These are phyloP conservation scores for Lepilemur septentrionalis DNA, from an alignment of 2,797 vertebrate genomes.

Conservation along the genomic window DNA sequence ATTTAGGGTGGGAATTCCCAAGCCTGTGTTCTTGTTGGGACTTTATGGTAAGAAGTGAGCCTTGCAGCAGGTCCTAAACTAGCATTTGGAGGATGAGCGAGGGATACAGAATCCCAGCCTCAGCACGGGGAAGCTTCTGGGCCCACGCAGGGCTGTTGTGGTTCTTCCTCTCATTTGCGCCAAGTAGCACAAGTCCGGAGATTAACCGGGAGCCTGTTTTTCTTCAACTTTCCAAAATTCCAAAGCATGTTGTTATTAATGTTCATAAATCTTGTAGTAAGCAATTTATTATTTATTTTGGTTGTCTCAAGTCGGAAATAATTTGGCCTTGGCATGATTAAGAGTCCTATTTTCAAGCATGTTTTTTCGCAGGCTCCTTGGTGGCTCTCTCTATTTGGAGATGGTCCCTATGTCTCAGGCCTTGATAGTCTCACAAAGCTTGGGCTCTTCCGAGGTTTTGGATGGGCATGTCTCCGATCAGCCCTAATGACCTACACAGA, in stretches of 20 bases:
- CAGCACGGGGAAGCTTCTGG: background rate
- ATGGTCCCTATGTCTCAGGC: background rate
- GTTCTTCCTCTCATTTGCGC: background rate
- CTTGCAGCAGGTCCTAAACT: background rate
- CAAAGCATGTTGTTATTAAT: constrained; percentile 81
- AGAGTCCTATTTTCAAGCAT: background rate
- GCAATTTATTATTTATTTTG: background rate
- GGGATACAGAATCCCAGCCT: background rate
- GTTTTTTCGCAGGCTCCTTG: background rate
- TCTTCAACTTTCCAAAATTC: background rate
- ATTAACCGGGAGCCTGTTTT: background rate
- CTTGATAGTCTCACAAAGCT: background rate
- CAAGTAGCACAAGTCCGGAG: background rate
- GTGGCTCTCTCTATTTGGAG: background rate
- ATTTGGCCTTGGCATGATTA: background rate
- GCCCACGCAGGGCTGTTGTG: background rate
- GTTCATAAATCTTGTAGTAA: background rate
- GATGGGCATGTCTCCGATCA: background rate
- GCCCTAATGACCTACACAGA: background rate
- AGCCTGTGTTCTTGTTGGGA: background rate
- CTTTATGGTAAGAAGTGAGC: background rate
- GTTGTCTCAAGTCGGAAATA: constrained; percentile 3
- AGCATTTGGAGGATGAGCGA: background rate
- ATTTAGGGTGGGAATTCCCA: background rate
- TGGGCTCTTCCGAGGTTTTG: background rate